Evolutionary conservation across 2,797 vertebrate species (phyloP).

Genomic region (Sebastes iracundus): DNA sequence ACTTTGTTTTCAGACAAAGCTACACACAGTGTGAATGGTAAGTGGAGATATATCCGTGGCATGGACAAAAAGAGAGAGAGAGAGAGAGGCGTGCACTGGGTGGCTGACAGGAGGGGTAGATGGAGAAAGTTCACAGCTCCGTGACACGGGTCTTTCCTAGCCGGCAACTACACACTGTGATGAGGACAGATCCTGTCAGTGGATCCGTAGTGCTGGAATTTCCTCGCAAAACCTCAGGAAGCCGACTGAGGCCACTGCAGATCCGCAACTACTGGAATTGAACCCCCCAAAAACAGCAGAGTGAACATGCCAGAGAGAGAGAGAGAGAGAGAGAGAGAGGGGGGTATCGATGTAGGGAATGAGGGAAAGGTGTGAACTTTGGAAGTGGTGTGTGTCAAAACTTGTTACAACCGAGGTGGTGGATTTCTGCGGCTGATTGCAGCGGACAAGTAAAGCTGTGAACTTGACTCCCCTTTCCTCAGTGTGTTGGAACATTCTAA

Average conservation of each 20-base stretch:
- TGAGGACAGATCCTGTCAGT: slow-evolving; percentile 80
- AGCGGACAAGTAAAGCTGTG: slow-evolving; percentile 70
- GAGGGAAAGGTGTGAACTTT: slow-evolving; percentile 71
- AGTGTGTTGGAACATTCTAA: slow-evolving; percentile 56
- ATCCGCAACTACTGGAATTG: slow-evolving; percentile 74
- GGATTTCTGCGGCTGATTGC: slow-evolving; percentile 58
- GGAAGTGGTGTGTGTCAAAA: slow-evolving; percentile 71
- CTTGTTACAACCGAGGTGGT: slow-evolving; percentile 49
- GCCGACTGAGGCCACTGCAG: slow-evolving; percentile 61
- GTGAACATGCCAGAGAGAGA: slow-evolving; percentile 35
- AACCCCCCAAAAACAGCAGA: slow-evolving; percentile 48
- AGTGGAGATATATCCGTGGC: slow-evolving; percentile 40
- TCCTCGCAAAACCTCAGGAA: slow-evolving; percentile 79
- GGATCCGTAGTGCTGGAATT: slow-evolving; percentile 66
- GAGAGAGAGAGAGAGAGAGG: background rate
- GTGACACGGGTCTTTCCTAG: slow-evolving; percentile 64
- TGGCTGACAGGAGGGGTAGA: slow-evolving; percentile 36
- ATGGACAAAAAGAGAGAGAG: slow-evolving; percentile 15
- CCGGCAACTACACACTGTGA: slow-evolving; percentile 64
- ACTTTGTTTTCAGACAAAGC: slow-evolving; percentile 43
- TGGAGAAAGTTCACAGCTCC: slow-evolving; percentile 61
- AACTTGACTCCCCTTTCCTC: slow-evolving; percentile 64
- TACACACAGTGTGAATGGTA: slow-evolving; percentile 24
- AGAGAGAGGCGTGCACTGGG: slow-evolving; percentile 8
- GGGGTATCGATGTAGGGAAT: slow-evolving; percentile 48